Conservation (phyloP, 1,140 invertebrate species). For the Charaxes varanes region DNA sequence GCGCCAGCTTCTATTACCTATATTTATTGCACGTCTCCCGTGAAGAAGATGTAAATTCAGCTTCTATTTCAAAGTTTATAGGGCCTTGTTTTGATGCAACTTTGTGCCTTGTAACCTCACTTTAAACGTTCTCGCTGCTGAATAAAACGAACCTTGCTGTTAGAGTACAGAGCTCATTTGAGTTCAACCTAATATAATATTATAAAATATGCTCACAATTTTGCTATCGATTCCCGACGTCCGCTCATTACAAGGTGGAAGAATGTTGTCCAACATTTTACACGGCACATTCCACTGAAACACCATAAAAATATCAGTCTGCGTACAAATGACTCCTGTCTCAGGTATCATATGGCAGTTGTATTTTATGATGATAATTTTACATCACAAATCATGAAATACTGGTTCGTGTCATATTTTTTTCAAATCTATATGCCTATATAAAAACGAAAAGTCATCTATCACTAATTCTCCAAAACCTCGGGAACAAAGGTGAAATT, state of each 20-base stretch:
- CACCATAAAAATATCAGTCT: constrained; percentile 24
- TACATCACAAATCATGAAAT: background rate
- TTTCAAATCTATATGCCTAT: no score
- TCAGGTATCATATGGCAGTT: background rate
- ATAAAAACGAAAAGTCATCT: no score
- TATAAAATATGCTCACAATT: constrained; percentile 61
- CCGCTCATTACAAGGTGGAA: constrained; percentile 64
- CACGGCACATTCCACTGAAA: constrained; percentile 40
- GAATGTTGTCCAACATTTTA: constrained; percentile 61
- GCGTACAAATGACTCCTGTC: background rate
- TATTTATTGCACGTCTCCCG: constrained; percentile 42
- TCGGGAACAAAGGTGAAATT: no score
- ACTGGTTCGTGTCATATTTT: no score
- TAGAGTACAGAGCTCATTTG: constrained; percentile 28
- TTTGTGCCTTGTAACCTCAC: constrained; percentile 35
- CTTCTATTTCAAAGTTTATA: constrained; percentile 51
- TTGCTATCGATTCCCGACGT: constrained; percentile 62
- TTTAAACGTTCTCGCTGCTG: constrained; percentile 19
- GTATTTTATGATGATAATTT: background rate
- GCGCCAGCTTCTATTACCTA: constrained; percentile 60
- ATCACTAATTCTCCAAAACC: no score
- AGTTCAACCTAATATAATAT: constrained; percentile 25
- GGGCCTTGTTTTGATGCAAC: constrained; percentile 43
- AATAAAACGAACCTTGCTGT: constrained; percentile 34
- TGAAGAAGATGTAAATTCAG: constrained; percentile 54